Percentiles rank a stretch among this genome's conserved stretches.
These are phyloP conservation scores for Columbina picui DNA, from an alignment of 2,113 vertebrate species.

Conservation along the genomic window DNA sequence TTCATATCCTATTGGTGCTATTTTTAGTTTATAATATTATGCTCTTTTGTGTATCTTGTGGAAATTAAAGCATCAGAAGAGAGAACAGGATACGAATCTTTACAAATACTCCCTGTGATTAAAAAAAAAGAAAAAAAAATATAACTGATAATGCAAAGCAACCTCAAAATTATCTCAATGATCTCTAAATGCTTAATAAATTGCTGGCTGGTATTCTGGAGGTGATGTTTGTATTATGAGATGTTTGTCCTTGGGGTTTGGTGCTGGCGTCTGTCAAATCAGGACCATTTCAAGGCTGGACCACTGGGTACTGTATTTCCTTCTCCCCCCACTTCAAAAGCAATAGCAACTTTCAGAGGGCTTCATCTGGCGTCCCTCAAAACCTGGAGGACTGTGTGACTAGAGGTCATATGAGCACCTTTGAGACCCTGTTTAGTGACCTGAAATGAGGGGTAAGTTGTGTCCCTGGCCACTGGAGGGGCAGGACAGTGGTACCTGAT, in stretches of 20 bases:
- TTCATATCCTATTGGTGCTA: not conserved
- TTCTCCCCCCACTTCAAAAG: fast-evolving
- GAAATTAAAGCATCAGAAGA: not conserved
- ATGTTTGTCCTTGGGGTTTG: not conserved
- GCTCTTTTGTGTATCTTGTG: not conserved
- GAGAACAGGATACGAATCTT: not conserved
- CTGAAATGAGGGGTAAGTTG: not conserved
- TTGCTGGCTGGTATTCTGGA: not conserved
- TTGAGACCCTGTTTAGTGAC: fast-evolving
- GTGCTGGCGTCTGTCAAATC: not conserved
- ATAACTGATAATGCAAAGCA: not conserved
- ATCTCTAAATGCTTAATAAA: not conserved
- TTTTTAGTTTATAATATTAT: not conserved
- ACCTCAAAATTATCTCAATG: not conserved
- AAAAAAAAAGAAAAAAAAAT: not conserved
- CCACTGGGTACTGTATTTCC: fast-evolving
- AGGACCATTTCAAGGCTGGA: not conserved
- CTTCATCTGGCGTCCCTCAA: not conserved
- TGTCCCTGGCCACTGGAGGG: not conserved
- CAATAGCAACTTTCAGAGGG: not conserved
- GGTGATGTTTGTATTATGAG: not conserved
- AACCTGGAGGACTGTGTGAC: not conserved
- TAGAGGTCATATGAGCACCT: not conserved
- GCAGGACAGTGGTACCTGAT: fast-evolving
- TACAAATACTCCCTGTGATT: not conserved